Conservation (phyloP, 2,888 invertebrate genomes). For the Thyatira batis region DNA sequence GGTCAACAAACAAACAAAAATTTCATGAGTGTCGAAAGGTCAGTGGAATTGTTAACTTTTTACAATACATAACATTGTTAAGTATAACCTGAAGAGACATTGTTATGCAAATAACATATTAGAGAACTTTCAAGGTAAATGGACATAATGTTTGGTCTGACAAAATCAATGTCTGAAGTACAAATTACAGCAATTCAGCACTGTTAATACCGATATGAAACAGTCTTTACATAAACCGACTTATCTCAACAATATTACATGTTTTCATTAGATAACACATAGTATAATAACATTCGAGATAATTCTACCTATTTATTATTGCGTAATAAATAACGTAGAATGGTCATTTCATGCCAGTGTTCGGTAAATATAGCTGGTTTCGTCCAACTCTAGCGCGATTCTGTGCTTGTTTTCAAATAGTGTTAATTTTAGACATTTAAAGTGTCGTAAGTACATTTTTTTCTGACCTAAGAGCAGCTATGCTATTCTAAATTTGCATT, state of each 20-base stretch:
- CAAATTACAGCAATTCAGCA: background rate
- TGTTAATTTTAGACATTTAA: slow-evolving; percentile 3
- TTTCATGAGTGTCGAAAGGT: too few relatives aligned
- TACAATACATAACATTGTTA: too few relatives aligned
- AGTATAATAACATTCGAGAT: background rate
- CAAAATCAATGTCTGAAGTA: too few relatives aligned
- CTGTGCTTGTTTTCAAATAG: background rate
- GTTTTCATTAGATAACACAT: background rate
- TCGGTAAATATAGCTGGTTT: background rate
- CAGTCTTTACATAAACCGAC: background rate
- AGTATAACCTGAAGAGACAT: too few relatives aligned
- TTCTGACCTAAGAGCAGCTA: background rate
- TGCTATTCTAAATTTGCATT: too few relatives aligned
- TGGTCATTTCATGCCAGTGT: background rate
- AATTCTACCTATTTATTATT: background rate
- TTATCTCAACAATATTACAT: background rate
- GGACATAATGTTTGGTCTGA: too few relatives aligned
- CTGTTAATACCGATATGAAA: background rate
- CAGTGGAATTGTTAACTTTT: too few relatives aligned
- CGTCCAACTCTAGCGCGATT: background rate
- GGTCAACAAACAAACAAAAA: too few relatives aligned
- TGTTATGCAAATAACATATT: too few relatives aligned
- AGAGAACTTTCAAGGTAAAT: too few relatives aligned
- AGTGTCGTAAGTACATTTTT: slow-evolving; percentile 14
- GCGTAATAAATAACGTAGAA: background rate